A percentile compares a stretch with the other conserved stretches of the same genome.
These are phyloP conservation scores for Acrocephalus kingi DNA, from an alignment of 2,113 vertebrate genomes.

Conservation along the genomic window DNA sequence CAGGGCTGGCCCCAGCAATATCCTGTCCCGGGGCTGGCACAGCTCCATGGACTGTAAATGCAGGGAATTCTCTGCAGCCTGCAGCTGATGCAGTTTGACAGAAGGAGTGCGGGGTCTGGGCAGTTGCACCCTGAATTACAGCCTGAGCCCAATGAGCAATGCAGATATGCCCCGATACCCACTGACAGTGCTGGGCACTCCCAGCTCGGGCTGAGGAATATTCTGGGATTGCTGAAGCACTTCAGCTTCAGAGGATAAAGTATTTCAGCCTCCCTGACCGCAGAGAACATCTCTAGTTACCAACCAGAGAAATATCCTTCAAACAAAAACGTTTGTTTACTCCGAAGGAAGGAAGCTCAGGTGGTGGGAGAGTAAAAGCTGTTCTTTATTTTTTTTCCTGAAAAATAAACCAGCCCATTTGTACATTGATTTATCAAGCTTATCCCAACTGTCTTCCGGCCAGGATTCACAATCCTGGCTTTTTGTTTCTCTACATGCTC, in stretches of 20 bases:
- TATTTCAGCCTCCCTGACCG: not conserved
- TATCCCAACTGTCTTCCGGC: not conserved
- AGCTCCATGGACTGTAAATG: not conserved
- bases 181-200: not conserved
- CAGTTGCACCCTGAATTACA: not conserved
- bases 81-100: not conserved
- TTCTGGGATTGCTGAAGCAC: not conserved
- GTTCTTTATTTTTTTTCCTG: not conserved
- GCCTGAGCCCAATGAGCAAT: not conserved
- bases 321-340: not conserved
- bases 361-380: not conserved
- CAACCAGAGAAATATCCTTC: not conserved
- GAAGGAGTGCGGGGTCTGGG: not conserved
- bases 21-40: not conserved
- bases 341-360: not conserved
- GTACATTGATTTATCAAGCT: slow-evolving; percentile 22
- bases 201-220: not conserved
- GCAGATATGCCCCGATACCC: not conserved
- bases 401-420: not conserved
- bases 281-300: not conserved
- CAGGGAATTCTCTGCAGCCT: not conserved
- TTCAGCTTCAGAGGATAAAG: not conserved
- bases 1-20: not conserved
- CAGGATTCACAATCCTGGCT: not conserved
- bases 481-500: not conserved